A percentile compares a stretch with the other conserved stretches of the same genome.
Conservation (phyloP, 1,140 invertebrate genomes). For the Anoplolepis gracilipes region DNA sequence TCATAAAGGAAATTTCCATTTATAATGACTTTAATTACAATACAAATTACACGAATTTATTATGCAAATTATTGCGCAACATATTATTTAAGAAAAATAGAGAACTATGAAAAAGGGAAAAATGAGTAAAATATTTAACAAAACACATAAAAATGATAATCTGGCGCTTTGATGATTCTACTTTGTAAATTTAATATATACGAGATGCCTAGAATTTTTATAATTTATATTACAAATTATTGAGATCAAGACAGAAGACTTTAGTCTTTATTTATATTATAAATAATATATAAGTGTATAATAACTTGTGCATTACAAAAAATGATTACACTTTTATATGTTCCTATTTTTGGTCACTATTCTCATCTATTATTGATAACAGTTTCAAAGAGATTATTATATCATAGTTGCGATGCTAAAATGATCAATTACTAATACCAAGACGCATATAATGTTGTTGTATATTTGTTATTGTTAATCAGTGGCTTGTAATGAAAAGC, state of each 20-base stretch:
- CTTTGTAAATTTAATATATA: too few species aligned
- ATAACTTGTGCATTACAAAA: not conserved
- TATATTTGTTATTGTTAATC: conserved; percentile 29
- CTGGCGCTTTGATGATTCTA: too few species aligned
- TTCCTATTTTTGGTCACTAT: not conserved
- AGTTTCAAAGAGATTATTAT: not conserved
- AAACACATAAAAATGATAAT: not conserved
- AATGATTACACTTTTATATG: not conserved
- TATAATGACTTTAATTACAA: not conserved
- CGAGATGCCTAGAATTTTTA: not conserved
- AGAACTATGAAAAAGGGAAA: not conserved
- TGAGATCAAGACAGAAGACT: not conserved
- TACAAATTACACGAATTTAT: not conserved
- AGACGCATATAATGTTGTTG: conserved; percentile 19
- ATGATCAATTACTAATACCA: conserved; percentile 43
- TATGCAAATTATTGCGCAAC: not conserved
- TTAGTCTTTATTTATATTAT: not conserved
- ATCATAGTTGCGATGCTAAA: conserved; percentile 17
- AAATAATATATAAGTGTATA: too few species aligned
- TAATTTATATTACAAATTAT: not conserved
- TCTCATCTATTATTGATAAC: not conserved
- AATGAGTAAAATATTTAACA: not conserved
- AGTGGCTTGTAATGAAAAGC: not conserved
- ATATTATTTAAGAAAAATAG: not conserved
- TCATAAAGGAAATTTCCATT: not conserved